These are phyloP conservation scores for Matsumurasca onukii DNA, from an alignment of 1,140 invertebrate genomes.

Conservation along the genomic window DNA sequence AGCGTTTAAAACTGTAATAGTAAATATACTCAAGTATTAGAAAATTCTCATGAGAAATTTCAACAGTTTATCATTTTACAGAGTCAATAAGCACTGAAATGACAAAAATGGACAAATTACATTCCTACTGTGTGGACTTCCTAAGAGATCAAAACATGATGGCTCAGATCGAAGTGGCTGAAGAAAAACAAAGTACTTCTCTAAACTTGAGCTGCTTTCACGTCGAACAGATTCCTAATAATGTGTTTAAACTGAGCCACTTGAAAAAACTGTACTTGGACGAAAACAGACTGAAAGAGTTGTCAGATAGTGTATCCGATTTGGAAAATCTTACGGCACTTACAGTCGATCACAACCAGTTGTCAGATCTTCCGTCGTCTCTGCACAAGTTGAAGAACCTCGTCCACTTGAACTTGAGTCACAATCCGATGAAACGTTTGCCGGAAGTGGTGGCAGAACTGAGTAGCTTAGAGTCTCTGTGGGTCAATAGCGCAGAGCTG, in stretches of 20 bases:
- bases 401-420: constrained; percentile 6
- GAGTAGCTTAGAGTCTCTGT: neutral
- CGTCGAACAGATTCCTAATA: neutral
- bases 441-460: neutral
- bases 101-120: neutral
- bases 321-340: neutral
- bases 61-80: too few relatives aligned
- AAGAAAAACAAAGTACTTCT: neutral
- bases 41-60: too few relatives aligned
- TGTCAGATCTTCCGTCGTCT: neutral
- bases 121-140: constrained; percentile 8
- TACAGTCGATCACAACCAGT: neutral
- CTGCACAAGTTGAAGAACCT: neutral
- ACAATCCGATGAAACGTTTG: neutral
- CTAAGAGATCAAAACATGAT: neutral
- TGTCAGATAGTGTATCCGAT: neutral
- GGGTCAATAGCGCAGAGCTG: neutral
- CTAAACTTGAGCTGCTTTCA: constrained; percentile 7
- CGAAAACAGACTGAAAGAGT: neutral
- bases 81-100: too few relatives aligned
- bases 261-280: constrained; percentile 13
- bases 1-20: too few relatives aligned
- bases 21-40: too few relatives aligned
- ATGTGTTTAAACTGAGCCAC: neutral
- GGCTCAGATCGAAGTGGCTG: neutral